Conservation (phyloP, 2,113 vertebrate species). For the Xenopus laevis region DNA sequence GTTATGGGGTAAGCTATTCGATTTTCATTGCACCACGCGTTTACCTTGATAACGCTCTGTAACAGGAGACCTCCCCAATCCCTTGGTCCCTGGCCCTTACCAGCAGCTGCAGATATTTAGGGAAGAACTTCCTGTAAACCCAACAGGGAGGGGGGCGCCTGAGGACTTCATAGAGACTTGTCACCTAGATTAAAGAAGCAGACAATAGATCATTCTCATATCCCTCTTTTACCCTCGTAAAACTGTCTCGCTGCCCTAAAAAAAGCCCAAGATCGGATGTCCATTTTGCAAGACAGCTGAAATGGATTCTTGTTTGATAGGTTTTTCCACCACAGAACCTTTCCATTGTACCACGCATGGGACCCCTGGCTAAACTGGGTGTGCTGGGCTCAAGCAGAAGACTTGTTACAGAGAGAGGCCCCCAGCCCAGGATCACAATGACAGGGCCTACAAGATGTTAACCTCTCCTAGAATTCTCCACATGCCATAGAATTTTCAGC, state of each 20-base stretch:
- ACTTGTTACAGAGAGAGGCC: too few species aligned
- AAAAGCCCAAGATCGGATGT: constrained; percentile 21
- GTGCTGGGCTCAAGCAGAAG: too few species aligned
- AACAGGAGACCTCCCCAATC: too few species aligned
- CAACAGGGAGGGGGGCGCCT: neutral
- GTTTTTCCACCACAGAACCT: constrained; percentile 24
- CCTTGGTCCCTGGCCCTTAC: neutral
- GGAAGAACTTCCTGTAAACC: constrained; percentile 24
- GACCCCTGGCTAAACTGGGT: neutral
- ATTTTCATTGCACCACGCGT: too few species aligned
- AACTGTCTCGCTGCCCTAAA: constrained; percentile 17
- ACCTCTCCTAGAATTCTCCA: constrained; percentile 2
- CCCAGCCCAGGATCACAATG: too few species aligned
- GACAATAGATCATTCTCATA: constrained; percentile 25
- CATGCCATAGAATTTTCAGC: constrained; percentile 6
- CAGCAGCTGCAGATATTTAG: neutral
- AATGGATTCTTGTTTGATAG: constrained; percentile 23
- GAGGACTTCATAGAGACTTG: neutral
- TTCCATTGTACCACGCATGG: too few species aligned
- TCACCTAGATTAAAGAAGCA: constrained; percentile 26
- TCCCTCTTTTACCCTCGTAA: constrained; percentile 22
- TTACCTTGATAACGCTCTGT: too few species aligned
- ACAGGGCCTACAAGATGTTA: too few species aligned
- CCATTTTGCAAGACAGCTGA: constrained; percentile 23
- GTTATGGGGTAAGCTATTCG: too few species aligned